Conservation (phyloP, 2,797 vertebrate genomes). For the Xenopus petersii region DNA sequence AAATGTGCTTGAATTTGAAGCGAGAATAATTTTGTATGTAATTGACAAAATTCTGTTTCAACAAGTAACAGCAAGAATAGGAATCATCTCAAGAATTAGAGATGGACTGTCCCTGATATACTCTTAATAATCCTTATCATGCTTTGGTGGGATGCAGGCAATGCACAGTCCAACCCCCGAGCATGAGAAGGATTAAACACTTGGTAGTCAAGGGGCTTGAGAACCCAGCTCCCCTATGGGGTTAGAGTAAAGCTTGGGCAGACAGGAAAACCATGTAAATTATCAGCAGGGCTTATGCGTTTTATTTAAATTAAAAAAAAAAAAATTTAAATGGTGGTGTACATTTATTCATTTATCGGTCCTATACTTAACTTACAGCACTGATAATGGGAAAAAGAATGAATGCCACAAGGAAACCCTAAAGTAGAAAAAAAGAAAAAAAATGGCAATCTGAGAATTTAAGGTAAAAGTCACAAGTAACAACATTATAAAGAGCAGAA, state of each 20-base stretch:
- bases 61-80: neutral
- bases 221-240: neutral
- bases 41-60: neutral
- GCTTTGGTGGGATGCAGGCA: neutral
- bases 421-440: no score
- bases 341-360: no score
- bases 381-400: no score
- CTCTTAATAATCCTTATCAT: neutral
- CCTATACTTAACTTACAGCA: no score
- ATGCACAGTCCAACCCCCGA: no score
- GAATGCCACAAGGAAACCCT: no score
- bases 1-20: neutral
- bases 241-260: neutral
- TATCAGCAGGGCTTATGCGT: conserved; percentile 18
- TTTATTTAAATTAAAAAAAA: conserved; percentile 29
- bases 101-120: neutral
- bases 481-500: no score
- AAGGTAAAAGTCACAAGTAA: no score
- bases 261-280: conserved; percentile 5
- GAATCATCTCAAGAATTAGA: neutral
- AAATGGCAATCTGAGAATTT: no score
- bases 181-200: neutral
- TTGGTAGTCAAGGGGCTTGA: neutral
- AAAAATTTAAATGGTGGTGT: no score
- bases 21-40: neutral